A percentile compares a stretch with the other conserved stretches of the same genome.
These are phyloP conservation scores for Elgonia sp. DNA, from an alignment of 2,888 invertebrate genomes.

Conservation along the genomic window DNA sequence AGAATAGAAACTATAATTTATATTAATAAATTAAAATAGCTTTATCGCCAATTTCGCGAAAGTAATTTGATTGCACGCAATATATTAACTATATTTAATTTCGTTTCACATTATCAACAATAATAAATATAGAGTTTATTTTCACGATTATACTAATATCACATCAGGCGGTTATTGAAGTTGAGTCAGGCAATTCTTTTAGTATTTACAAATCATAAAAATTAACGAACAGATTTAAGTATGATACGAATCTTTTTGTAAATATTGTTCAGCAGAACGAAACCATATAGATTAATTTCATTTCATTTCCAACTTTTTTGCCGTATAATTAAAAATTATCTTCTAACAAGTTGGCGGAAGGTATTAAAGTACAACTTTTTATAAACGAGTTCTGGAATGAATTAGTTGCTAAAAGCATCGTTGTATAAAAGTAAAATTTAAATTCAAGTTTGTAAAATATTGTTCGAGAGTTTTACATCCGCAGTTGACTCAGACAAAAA, in stretches of 20 bases:
- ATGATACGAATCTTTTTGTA: too few species aligned
- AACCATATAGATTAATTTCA: too few species aligned
- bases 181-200: slow-evolving; percentile 18
- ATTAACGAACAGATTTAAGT: background rate
- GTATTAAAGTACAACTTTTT: background rate
- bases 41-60: slow-evolving; percentile 36
- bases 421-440: background rate
- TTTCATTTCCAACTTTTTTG: too few species aligned
- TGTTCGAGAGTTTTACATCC: background rate
- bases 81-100: slow-evolving; percentile 19
- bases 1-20: slow-evolving; percentile 20
- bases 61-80: slow-evolving; percentile 55
- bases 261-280: too few species aligned
- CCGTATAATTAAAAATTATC: background rate
- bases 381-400: background rate
- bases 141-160: slow-evolving; percentile 43
- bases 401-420: background rate
- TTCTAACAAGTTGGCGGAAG: background rate
- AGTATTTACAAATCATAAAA: slow-evolving; percentile 12
- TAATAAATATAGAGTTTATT: slow-evolving; percentile 34
- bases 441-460: background rate
- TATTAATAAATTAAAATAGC: slow-evolving; percentile 12
- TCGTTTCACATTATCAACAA: slow-evolving; percentile 25
- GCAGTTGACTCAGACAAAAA: background rate
- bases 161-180: slow-evolving; percentile 30